Conservation (phyloP, 2,797 vertebrate species). For the Dicrostonyx torquatus region DNA sequence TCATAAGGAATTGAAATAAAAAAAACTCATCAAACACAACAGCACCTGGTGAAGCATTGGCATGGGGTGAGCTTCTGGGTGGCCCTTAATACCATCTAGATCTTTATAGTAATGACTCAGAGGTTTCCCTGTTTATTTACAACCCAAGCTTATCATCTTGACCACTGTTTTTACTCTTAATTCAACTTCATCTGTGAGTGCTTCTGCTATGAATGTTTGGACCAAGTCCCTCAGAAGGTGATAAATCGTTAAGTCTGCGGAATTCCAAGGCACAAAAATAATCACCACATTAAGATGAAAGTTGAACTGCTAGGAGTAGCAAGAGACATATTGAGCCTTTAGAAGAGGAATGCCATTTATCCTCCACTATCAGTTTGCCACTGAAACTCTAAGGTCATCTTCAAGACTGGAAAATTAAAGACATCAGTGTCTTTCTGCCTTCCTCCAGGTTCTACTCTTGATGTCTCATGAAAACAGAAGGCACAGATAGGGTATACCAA, state of each 20-base stretch:
- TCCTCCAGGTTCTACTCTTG: not conserved
- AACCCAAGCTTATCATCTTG: slow-evolving; percentile 51
- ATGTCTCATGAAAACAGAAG: not conserved
- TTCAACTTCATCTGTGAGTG: slow-evolving; percentile 63
- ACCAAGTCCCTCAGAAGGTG: slow-evolving; percentile 83
- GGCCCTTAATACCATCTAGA: not conserved
- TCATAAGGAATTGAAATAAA: not conserved
- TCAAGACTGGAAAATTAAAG: slow-evolving; percentile 10
- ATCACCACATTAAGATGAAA: slow-evolving; percentile 74
- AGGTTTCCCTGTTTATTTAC: slow-evolving; percentile 58
- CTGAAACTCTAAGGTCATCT: not conserved
- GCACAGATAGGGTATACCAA: not conserved
- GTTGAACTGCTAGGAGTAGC: slow-evolving; percentile 81
- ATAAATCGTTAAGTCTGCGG: slow-evolving; percentile 87
- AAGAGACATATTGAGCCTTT: slow-evolving; percentile 74
- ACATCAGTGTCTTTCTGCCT: not conserved
- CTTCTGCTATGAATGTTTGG: slow-evolving; percentile 82
- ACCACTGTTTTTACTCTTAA: slow-evolving; percentile 68
- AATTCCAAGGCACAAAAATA: slow-evolving; percentile 80
- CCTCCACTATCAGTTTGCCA: slow-evolving; percentile 66
- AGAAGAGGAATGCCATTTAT: slow-evolving; percentile 69
- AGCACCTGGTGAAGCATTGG: not conserved
- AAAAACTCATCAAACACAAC: not conserved
- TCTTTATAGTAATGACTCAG: not conserved
- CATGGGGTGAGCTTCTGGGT: not conserved